Base-by-base conservation (phyloP, 2,888 invertebrate genomes). In the Synergus japonicus region DNA sequence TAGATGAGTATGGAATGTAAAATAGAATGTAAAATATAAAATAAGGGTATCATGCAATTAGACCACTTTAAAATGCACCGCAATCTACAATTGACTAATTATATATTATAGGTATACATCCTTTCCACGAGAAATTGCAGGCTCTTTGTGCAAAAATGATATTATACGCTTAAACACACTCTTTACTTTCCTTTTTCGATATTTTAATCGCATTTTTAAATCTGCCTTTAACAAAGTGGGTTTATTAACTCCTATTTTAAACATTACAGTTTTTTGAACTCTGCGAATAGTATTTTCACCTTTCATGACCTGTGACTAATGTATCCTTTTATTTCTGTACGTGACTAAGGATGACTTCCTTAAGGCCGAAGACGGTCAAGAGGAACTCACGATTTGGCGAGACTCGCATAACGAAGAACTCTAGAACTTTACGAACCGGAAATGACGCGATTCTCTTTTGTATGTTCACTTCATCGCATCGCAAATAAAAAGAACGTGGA, bases 311-410 rank as follows among this genome's bases (percentile, higher is more conserved):
- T 67, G 44, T 44, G 46, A 67, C 22, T 67, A 44, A 67, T 67
- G 7, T 46, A 80, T 79, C 77, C 81, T 78, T 76, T 78, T 81
- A 78, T 76, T 73, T 80, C 77, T 77, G 81, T 81, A 81, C 82
- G 82, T 82, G 85, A 82, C 80, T 76, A 79, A 82, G 80, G 78
- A 83, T 80, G 77, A 77, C 67, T 67, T 67, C 67, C 67, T 67
- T 18, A 22, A 67, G 44, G 13, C 67, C 67, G 18, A 67, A 67
- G 67, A 67, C 13, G 81, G 77, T 65, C 77, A 73, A 60, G 83
- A 65, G 84, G 82, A 84, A 82, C 85, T 83, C 77, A 77, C 76
- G 81, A 49, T 63, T 69, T 66, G 43, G 46, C 79, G 78, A 80
- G 84, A 73, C 43, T 18, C 43, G 85, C 85, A 85, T 85, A 85